phyloP scores from a whole-genome alignment of 2,113 vertebrate genomes.

The Parotia lawesii region DNA sequence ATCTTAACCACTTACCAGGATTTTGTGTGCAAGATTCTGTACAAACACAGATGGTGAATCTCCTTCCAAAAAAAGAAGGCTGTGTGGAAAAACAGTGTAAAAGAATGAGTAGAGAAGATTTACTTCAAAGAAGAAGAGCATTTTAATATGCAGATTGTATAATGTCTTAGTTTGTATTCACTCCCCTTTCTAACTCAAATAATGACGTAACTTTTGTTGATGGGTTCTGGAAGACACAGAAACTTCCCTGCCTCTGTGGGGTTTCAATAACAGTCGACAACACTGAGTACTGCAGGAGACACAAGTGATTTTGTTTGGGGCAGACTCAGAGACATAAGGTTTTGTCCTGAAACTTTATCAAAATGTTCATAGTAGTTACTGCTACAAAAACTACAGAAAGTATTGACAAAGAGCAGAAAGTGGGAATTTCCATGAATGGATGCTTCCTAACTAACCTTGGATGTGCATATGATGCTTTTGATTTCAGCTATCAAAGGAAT shows the following conservation, averaged over 20 bases:
- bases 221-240: neutral
- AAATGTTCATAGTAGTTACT: neutral
- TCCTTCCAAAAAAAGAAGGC: neutral
- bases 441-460: neutral
- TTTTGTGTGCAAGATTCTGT: neutral
- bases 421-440: neutral
- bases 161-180: neutral
- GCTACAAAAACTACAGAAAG: neutral
- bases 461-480: accelerated
- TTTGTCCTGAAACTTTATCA: neutral
- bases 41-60: neutral
- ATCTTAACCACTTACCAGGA: neutral
- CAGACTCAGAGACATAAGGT: neutral
- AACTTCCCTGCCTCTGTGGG: neutral
- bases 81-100: neutral
- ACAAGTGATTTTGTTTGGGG: neutral
- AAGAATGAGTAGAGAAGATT: neutral
- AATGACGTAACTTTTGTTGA: neutral
- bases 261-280: neutral
- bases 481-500: neutral
- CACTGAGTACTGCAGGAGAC: neutral
- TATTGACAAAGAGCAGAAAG: neutral
- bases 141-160: neutral
- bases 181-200: neutral
- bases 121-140: neutral